Evolutionary conservation across 2,113 vertebrate species (phyloP).

Genomic region (Siniperca knerii): DNA sequence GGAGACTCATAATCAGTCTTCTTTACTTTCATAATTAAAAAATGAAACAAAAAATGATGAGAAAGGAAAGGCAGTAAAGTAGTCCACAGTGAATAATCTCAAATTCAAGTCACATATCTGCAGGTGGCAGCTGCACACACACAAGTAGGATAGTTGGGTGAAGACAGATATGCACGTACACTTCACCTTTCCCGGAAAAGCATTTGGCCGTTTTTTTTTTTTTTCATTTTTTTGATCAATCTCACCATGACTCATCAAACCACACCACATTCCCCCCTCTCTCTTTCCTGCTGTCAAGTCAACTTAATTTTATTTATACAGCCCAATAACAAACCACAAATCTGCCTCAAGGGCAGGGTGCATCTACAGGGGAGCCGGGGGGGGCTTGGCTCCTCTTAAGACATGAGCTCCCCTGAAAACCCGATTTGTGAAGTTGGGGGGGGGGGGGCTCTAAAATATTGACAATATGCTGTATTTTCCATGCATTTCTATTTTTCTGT

Average conservation of each 20-base stretch:
- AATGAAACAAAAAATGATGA: not conserved
- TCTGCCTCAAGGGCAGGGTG: too few relatives aligned
- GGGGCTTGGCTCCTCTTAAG: too few relatives aligned
- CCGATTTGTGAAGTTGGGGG: too few relatives aligned
- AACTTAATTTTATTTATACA: too few relatives aligned
- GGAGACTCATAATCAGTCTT: not conserved
- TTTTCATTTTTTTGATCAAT: not conserved
- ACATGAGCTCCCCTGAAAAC: too few relatives aligned
- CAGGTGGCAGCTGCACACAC: conserved; percentile 12
- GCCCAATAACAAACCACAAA: too few relatives aligned
- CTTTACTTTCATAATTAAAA: not conserved
- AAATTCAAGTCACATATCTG: conserved; percentile 7
- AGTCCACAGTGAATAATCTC: not conserved
- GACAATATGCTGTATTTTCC: too few relatives aligned
- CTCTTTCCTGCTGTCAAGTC: not conserved
- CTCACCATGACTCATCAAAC: conserved; percentile 62
- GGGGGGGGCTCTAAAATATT: too few relatives aligned
- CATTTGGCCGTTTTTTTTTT: not conserved
- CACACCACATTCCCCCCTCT: not conserved
- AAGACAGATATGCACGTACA: not conserved
- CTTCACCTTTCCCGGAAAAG: conserved; percentile 39
- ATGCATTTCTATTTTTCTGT: too few relatives aligned
- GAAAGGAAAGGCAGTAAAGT: not conserved
- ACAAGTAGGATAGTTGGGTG: not conserved
- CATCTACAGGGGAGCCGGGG: too few relatives aligned